A percentile compares a stretch with the other conserved stretches of the same genome.
Evolutionary conservation across 2,888 invertebrate species (phyloP).

Genomic region (Dolichopus griseipennis): DNA sequence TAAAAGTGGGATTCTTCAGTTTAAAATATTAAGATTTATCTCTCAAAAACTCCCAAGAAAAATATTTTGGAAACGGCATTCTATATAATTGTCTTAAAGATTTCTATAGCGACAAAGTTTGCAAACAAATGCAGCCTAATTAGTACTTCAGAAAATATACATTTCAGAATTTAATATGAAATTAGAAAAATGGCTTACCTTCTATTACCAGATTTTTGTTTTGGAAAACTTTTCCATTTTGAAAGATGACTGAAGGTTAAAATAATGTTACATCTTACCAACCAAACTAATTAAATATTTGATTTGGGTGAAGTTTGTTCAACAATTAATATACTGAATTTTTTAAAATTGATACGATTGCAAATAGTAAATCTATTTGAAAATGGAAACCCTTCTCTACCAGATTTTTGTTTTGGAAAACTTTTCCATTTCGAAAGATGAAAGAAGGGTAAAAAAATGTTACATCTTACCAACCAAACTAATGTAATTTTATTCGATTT

Average conservation of each 20-base stretch:
- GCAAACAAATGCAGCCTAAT: no score
- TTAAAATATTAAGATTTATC: no score
- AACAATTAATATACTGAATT: conserved; percentile 28
- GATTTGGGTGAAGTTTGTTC: conserved; percentile 28
- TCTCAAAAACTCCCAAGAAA: no score
- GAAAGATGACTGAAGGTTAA: conserved; percentile 20
- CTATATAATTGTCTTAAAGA: no score
- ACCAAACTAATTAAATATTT: conserved; percentile 14
- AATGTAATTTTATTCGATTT: not conserved
- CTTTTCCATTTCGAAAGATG: conserved; percentile 18
- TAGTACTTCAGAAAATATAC: no score
- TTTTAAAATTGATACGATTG: no score
- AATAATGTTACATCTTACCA: conserved; percentile 20
- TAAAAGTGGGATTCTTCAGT: no score
- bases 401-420: conserved; percentile 19
- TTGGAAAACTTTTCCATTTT: conserved; percentile 13
- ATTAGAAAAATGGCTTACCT: no score
- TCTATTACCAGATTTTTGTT: conserved; percentile 19
- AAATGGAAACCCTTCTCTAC: not conserved
- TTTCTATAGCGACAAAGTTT: no score
- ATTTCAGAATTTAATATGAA: no score
- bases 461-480: conserved; percentile 21
- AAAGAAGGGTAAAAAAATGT: conserved; percentile 18
- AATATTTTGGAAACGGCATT: no score
- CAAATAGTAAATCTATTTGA: no score